Base-by-base conservation (phyloP, 2,888 invertebrate genomes). In the Platynereis dumerilii region DNA sequence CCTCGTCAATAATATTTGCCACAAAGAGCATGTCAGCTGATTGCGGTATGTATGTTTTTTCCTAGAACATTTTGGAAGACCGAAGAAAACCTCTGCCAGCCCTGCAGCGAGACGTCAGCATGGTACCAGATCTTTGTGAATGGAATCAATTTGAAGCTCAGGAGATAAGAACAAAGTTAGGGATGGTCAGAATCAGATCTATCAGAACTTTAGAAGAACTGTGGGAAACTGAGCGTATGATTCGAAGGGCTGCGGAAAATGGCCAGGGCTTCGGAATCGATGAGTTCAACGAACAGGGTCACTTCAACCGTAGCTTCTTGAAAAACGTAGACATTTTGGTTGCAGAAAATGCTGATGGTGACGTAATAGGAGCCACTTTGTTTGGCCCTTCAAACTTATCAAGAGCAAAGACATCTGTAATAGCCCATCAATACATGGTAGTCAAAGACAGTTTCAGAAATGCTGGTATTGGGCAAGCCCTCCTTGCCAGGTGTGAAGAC, bases 241-340 rank as follows among this genome's bases (percentile, higher is more conserved):
- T 61, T 54, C 3, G 61, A 22, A 20, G 20, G 26, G 54, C 61
- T 2, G 61, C 61, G 1, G 24, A 54, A 39, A 15, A 26, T 29
- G 34, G 42, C 2, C 53, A 61, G n/a, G 61, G 61, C n/a, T 61
- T 61, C 24, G 54, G 39, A 17, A 54, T 61, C 39, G 61, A 61
- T 29, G 61, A 61, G 22, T 61, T 61, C 54, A 61, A 7, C 22
- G 24, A 34, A n/a, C 1, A 39, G 7, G 61, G 61, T 10, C 55
- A 55, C 42, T 55, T 54, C 61, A 61, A 61, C 61, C 34, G 61
- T 2, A 54, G 29, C 15, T 22, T 61, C 22, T n/a, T 61, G 24
- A 20, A 12, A 22, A 52, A 61, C 15, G 39, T 53, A 10, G 39
- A 54, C 24, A 54, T 61, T 28, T 20, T 61, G 34, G 39, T 54